Evolutionary conservation across 2,888 invertebrate genomes (phyloP), one percentile per base, ranked within the genome.

Genomic region (Himalopsyche anomala): DNA sequence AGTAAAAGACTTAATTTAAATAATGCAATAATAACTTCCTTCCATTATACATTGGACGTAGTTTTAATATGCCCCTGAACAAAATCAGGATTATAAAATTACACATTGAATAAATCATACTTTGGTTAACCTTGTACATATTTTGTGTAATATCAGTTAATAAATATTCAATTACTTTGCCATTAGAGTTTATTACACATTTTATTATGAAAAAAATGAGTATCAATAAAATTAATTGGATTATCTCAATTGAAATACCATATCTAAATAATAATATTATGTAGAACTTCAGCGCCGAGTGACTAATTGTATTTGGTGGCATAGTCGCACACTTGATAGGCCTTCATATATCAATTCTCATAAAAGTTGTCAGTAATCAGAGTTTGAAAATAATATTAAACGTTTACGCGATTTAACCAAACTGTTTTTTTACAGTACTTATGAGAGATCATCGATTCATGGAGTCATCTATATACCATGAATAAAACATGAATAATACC

Each of bases 191-290:
- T 19, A 62, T 62, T 62, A 62, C 62, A 19, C 62, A 28, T 62
- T 62, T 62, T 62, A 28, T 62, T 9, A 11, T 62, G 0, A 19
- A 8, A 62, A 62, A 62, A 62, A 62, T 62, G 62, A 19, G 19
- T 62, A 62, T 62, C 62, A 62, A 62, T 62, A 62, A 62, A 62
- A 28, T 62, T 62, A 62, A 62, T 62, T 62, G 62, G 62, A 62
- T 62, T 62, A 62, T 62, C 62, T 62, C 19, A 62, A 62, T 62
- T 62, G 62, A 62, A 62, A 62, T 62, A 62, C 4, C 51, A 51
- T 51, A 28, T 5, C 62, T 19, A 6, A 28, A 62, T 62, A 28
- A 62, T 62, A 62, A 62, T 19, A 19, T n/a, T 62, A 62, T 28
- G 28, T 19, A 28, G n/a, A n/a, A 5, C 62, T 62, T 62, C 62